phyloP scores from a whole-genome alignment of 2,888 invertebrate genomes.

The Augochlorella aurata region DNA sequence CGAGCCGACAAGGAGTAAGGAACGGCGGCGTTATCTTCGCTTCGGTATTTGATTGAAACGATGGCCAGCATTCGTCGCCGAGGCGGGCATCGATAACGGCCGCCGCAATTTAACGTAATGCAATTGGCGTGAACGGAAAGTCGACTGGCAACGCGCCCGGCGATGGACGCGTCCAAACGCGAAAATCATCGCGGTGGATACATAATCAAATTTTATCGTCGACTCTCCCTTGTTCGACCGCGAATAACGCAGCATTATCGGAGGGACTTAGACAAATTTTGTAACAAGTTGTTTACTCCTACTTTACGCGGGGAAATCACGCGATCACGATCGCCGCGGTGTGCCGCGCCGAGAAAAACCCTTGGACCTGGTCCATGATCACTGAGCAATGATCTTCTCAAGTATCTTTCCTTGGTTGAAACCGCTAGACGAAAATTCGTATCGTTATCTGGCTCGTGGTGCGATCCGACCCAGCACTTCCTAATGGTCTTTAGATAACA shows the following conservation, averaged over 20 bases:
- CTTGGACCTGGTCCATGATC: constrained; percentile 8
- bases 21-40: constrained; percentile 6
- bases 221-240: constrained; percentile 20
- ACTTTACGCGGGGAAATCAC: constrained; percentile 8
- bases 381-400: background rate
- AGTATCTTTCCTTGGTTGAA: constrained; percentile 6
- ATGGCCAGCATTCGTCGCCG: background rate
- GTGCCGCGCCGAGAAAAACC: constrained; percentile 12
- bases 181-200: background rate
- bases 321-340: constrained; percentile 4
- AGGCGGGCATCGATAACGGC: background rate
- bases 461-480: background rate
- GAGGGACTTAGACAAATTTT: constrained; percentile 37
- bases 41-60: background rate
- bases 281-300: constrained; percentile 10
- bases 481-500: background rate
- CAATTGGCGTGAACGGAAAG: background rate
- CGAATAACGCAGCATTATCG: constrained; percentile 26
- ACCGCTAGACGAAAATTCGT: background rate
- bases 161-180: background rate
- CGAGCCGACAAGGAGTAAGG: constrained; percentile 27
- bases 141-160: background rate
- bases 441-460: background rate
- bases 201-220: constrained; percentile 17
- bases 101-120: background rate